Percentiles rank a stretch among this genome's conserved stretches.
phyloP scores from a whole-genome alignment of 1,140 invertebrate species.

The Sipha flava region DNA sequence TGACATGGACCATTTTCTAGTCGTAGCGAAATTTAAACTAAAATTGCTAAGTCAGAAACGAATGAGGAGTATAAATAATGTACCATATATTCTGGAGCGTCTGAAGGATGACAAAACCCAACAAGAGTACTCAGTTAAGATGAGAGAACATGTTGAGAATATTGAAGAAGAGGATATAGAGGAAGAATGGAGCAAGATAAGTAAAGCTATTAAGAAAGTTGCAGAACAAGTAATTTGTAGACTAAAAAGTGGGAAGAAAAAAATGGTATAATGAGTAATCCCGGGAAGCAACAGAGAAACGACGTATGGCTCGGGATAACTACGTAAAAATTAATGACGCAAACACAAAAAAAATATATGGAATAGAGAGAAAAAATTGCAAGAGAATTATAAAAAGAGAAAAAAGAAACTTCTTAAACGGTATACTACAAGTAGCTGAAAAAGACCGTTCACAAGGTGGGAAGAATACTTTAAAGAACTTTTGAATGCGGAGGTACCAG shows the following conservation, averaged over 20 bases:
- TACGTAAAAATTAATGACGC: neutral
- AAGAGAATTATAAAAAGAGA: no score
- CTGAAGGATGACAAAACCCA: neutral
- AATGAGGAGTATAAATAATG: neutral
- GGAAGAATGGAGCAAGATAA: neutral
- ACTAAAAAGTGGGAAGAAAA: neutral
- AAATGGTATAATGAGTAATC: neutral
- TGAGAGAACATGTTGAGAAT: neutral
- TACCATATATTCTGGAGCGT: neutral
- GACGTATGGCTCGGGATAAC: neutral
- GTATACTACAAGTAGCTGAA: neutral
- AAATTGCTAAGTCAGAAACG: no score
- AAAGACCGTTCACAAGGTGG: neutral
- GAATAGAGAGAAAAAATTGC: no score
- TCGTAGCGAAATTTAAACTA: no score
- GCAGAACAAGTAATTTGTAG: neutral
- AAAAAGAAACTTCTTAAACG: no score
- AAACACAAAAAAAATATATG: neutral
- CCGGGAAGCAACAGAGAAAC: neutral
- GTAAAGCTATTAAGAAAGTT: no score
- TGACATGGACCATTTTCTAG: no score
- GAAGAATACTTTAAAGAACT: no score
- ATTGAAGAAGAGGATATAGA: no score
- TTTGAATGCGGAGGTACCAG: no score
- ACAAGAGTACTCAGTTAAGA: no score